Evolutionary conservation across 2,113 vertebrate genomes (phyloP), one percentile per base, ranked within the genome.

Genomic region (Nipponia nippon): DNA sequence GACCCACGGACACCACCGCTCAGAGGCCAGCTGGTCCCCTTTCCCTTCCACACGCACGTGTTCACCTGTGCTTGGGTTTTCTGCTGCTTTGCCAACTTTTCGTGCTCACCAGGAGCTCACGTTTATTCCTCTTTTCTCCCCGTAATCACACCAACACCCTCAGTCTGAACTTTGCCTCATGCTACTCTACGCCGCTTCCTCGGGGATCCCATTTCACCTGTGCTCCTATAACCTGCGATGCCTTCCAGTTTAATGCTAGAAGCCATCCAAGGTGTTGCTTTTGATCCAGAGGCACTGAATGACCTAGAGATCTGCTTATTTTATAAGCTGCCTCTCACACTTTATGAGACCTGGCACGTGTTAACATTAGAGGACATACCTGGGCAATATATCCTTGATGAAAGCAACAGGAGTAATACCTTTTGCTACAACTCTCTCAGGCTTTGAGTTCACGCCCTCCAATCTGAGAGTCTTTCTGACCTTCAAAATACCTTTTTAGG

Each of bases 1-100:
- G 97, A 96, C 38, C 87, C 83, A 47, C 9, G 16, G 94, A 58
- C 95, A 87, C 30, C 63, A 44, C 63, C 0, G 21, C 46, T 94
- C 94, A 53, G 83, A 73, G 94, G 92, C 93, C 96, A 82, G 96
- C 96, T 89, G 93, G 10, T 89, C 83, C 49, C 71, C 26, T 58
- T 7, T 66, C 59, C 71, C 52, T 67, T 61, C 52, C 44, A 56
- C 50, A 30, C 52, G 50, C 67, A 38, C 8, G 1, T 27, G 26
- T 47, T 78, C 1, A 10, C 66, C 62, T 0, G 1, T 3, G 29
- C 29, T 71, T 12, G 55, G 26, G 21, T 40, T 26, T 85, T 26
- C 66, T 3, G 21, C 34, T 0, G 3, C 83, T 87, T 63, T 3
- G 1, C 47, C 79, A 77, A 44, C 42, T 79, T 89, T 1, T 13